Conservation (phyloP, 2,888 invertebrate genomes). For the Eilema griseolum region DNA sequence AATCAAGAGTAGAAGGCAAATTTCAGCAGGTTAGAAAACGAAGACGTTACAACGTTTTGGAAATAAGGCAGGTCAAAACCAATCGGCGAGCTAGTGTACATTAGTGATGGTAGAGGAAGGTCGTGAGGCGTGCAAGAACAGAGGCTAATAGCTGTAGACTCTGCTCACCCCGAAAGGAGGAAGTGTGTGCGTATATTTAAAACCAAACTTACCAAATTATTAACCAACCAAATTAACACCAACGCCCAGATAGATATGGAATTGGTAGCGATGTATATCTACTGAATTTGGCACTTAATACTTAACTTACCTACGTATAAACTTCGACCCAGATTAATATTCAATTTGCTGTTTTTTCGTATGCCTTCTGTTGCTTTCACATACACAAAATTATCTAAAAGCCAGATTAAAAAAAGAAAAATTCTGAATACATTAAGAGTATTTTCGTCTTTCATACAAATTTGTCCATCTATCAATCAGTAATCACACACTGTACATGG, state of each 20-base stretch:
- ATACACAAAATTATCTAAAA: neutral
- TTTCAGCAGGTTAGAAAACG: neutral
- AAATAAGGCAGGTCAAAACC: neutral
- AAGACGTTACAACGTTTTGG: neutral
- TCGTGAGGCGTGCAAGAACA: neutral
- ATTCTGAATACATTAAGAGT: neutral
- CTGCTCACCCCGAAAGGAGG: neutral
- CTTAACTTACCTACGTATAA: neutral
- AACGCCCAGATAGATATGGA: neutral
- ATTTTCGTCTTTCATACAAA: neutral
- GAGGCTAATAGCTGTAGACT: neutral
- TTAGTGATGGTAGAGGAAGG: neutral
- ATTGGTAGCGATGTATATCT: neutral
- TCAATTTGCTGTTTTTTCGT: neutral
- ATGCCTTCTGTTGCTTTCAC: neutral
- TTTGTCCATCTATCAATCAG: neutral
- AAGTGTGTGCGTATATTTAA: neutral
- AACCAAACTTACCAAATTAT: conserved; percentile 2
- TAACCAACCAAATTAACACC: conserved; percentile 1
- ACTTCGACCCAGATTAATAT: neutral
- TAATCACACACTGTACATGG: neutral
- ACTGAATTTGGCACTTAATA: neutral
- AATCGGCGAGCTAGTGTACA: neutral
- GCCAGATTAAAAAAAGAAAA: neutral
- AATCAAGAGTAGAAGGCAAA: neutral